Conservation (phyloP, 2,888 invertebrate genomes). For the Teleogryllus oceanicus region DNA sequence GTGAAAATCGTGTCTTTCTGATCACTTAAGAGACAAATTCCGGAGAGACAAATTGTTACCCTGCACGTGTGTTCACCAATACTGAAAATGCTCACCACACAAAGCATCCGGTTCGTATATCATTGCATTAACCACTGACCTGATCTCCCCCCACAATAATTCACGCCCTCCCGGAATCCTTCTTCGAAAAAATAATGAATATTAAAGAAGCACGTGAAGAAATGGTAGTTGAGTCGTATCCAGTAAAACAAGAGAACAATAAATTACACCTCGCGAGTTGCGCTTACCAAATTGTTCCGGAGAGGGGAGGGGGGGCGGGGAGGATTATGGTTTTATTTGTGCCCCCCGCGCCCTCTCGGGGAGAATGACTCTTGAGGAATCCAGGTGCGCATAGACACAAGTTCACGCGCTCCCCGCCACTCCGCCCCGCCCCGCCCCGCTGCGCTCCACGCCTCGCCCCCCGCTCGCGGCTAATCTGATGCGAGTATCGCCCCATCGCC, state of each 20-base stretch:
- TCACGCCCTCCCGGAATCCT: background rate
- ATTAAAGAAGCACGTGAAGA: background rate
- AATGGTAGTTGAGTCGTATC: slow-evolving; percentile 7
- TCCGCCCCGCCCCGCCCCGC: background rate
- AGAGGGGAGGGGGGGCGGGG: background rate
- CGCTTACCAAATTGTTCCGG: background rate
- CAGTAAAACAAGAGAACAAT: slow-evolving; percentile 18
- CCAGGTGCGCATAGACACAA: slow-evolving; percentile 10
- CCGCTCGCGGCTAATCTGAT: background rate
- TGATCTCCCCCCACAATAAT: background rate
- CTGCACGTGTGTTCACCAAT: too few species aligned
- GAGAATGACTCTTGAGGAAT: slow-evolving; percentile 18
- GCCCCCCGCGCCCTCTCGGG: background rate
- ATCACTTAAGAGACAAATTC: too few species aligned
- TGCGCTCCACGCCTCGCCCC: background rate
- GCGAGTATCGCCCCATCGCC: background rate
- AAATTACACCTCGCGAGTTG: background rate
- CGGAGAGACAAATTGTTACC: too few species aligned
- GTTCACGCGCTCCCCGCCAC: background rate
- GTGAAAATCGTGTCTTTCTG: too few species aligned
- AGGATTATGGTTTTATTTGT: background rate
- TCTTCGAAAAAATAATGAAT: background rate
- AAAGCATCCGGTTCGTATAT: too few species aligned
- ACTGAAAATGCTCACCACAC: too few species aligned
- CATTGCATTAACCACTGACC: too few species aligned